These are phyloP conservation scores for Cylas formicarius DNA, from an alignment of 1,140 invertebrate species.

Conservation along the genomic window DNA sequence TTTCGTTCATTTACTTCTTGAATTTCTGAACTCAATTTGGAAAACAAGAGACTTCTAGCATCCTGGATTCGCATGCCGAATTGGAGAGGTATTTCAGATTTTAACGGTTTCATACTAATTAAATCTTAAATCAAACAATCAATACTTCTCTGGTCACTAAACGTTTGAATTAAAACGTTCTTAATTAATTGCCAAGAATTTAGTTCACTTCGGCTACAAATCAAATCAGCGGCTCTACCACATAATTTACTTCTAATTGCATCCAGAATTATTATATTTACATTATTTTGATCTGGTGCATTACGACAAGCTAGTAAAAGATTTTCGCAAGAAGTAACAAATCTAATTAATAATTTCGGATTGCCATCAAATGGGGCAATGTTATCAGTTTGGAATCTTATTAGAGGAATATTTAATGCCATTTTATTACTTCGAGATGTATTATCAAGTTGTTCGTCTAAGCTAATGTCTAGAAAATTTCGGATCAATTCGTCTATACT, in stretches of 20 bases:
- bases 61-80: slow-evolving; percentile 26
- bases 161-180: slow-evolving; percentile 16
- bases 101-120: slow-evolving; percentile 19
- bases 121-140: slow-evolving; percentile 27
- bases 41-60: slow-evolving; percentile 15
- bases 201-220: slow-evolving; percentile 22
- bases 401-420: too few species aligned
- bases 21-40: slow-evolving; percentile 20
- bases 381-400: slow-evolving; percentile 15
- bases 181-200: slow-evolving; percentile 21
- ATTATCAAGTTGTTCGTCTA: too few species aligned
- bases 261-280: slow-evolving; percentile 14
- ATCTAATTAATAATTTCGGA: slow-evolving; percentile 8
- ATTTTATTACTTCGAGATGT: too few species aligned
- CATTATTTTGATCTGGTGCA: slow-evolving; percentile 2
- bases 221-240: slow-evolving; percentile 20
- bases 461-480: too few species aligned
- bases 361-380: slow-evolving; percentile 13
- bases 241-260: slow-evolving; percentile 22
- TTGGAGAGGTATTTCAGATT: slow-evolving; percentile 18
- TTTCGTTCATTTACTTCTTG: slow-evolving; percentile 6
- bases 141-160: slow-evolving; percentile 23
- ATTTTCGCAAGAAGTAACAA: slow-evolving; percentile 11
- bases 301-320: slow-evolving; percentile 5
- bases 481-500: too few species aligned